A percentile compares a stretch with the other conserved stretches of the same genome.
These are phyloP conservation scores for Carposina sasakii DNA, from an alignment of 1,140 invertebrate species.

Conservation along the genomic window DNA sequence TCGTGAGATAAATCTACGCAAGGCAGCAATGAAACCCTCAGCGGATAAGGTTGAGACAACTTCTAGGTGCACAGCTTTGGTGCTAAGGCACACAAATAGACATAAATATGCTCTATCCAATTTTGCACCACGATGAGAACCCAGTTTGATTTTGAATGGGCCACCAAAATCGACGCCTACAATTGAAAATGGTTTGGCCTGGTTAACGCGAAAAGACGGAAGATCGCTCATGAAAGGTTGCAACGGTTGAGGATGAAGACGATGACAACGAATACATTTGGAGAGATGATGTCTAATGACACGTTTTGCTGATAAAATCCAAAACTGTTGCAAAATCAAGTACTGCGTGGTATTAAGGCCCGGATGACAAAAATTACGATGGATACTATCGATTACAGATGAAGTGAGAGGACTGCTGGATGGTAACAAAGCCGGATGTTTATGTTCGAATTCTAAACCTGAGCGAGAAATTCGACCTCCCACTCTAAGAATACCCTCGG, in stretches of 20 bases:
- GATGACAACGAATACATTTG: conserved; percentile 19
- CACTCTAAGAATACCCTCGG: conserved; percentile 26
- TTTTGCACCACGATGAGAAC: conserved; percentile 4
- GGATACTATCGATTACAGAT: conserved; percentile 13
- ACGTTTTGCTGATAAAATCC: conserved; percentile 15
- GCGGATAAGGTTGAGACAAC: conserved; percentile 18
- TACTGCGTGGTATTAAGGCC: conserved; percentile 10
- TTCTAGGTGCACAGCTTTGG: conserved; percentile 26
- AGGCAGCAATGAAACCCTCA: conserved; percentile 28
- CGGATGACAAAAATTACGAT: too few species aligned
- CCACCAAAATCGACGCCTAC: conserved; percentile 21
- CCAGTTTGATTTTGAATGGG: conserved; percentile 6
- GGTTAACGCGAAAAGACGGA: conserved; percentile 14
- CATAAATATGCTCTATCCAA: conserved; percentile 15
- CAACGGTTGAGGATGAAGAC: conserved; percentile 1
- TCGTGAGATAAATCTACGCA: conserved; percentile 40
- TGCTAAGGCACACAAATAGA: conserved; percentile 22
- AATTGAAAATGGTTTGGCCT: conserved; percentile 16
- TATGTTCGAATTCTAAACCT: too few species aligned
- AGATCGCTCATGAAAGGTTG: conserved; percentile 20
- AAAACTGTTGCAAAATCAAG: conserved; percentile 16
- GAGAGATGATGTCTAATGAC: conserved; percentile 8
- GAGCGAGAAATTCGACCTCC: too few species aligned
- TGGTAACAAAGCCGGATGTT: too few species aligned
- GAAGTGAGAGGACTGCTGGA: conserved; percentile 17